Conservation (phyloP, 2,888 invertebrate species). For the Pyrgus malvae region DNA sequence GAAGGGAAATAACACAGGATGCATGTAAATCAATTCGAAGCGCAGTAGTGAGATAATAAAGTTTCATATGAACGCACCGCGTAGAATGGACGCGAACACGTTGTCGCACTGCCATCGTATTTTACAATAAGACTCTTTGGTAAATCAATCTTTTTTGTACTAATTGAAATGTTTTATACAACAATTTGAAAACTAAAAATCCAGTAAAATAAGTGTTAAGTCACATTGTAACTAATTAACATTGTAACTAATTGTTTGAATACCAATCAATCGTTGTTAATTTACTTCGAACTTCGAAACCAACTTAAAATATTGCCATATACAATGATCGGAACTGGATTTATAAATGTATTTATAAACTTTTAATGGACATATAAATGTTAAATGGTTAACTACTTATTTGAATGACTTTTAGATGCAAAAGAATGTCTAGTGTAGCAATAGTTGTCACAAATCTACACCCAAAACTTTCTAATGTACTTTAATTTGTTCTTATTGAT, state of each 20-base stretch:
- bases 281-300: too few species aligned
- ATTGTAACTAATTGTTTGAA: neutral
- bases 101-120: constrained; percentile 29
- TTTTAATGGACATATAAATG: too few species aligned
- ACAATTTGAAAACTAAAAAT: constrained; percentile 2
- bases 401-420: neutral
- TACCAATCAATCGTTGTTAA: too few species aligned
- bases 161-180: constrained; percentile 10
- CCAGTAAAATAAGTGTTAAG: constrained; percentile 3
- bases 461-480: neutral
- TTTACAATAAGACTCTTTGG: constrained; percentile 21
- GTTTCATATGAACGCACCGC: constrained; percentile 32
- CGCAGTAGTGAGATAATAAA: constrained; percentile 50
- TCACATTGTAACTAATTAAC: neutral
- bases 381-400: too few species aligned
- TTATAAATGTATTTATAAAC: too few species aligned
- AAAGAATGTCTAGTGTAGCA: neutral
- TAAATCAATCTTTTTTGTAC: constrained; percentile 22
- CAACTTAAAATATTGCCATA: too few species aligned
- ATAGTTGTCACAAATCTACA: constrained; percentile 2
- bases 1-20: constrained; percentile 79
- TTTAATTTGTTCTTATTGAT: too few species aligned
- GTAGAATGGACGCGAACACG: constrained; percentile 29
- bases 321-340: too few species aligned
- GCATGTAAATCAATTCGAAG: constrained; percentile 42